Percentiles rank a stretch among this genome's conserved stretches.
Conservation (phyloP, 2,797 vertebrate genomes). For the Pseudocheirus occidentalis region DNA sequence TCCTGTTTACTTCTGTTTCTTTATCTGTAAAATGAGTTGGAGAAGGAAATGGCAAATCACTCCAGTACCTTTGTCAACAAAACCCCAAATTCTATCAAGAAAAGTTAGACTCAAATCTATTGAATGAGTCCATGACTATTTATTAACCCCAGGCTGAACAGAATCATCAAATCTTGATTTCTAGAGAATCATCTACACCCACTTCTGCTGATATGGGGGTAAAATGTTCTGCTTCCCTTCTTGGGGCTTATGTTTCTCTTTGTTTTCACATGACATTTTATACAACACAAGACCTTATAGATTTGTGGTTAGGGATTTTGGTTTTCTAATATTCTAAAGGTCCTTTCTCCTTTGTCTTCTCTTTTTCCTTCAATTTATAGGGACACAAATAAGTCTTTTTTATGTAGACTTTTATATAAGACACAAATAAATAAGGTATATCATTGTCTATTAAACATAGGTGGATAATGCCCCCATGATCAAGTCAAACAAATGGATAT, state of each 20-base stretch:
- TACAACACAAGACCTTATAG: constrained; percentile 58
- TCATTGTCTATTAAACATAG: constrained; percentile 67
- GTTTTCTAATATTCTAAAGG: constrained; percentile 49
- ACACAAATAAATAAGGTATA: constrained; percentile 56
- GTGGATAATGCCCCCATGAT: constrained; percentile 70
- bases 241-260: constrained; percentile 56
- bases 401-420: too few species aligned
- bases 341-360: constrained; percentile 49
- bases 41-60: not conserved
- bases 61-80: not conserved
- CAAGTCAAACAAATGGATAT: constrained; percentile 59
- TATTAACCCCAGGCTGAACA: not conserved
- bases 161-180: not conserved
- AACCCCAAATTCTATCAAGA: not conserved
- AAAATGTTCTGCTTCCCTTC: not conserved
- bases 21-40: not conserved
- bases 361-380: constrained; percentile 61
- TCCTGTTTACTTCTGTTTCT: not conserved
- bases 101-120: not conserved
- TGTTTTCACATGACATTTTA: constrained; percentile 43
- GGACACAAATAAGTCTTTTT: too few species aligned
- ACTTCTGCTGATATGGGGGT: not conserved
- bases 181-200: not conserved
- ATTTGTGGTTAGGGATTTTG: constrained; percentile 64
- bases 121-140: not conserved